A percentile compares a stretch with the other conserved stretches of the same genome.
Evolutionary conservation across 2,797 vertebrate species (phyloP).

Genomic region (Eremophila alpestris): DNA sequence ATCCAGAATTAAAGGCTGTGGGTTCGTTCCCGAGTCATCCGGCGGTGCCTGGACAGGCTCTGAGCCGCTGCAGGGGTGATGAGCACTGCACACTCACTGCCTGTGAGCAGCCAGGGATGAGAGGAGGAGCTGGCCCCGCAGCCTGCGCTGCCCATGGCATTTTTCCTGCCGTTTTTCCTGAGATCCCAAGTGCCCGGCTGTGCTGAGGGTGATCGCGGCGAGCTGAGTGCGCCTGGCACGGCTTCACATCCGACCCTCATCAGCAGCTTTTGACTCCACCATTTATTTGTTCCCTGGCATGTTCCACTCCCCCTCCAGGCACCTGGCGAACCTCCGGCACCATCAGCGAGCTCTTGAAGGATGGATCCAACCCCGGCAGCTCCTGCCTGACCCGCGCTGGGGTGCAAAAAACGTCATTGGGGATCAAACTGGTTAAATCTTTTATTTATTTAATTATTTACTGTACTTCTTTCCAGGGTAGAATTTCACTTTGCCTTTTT

Average conservation of each 20-base stretch:
- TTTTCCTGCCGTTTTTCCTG: not conserved
- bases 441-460: not conserved
- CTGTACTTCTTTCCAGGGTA: not conserved
- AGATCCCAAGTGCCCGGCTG: fast-evolving
- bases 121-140: not conserved
- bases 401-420: not conserved
- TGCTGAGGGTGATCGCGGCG: not conserved
- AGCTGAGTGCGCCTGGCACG: not conserved
- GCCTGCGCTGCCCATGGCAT: fast-evolving
- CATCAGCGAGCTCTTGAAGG: not conserved
- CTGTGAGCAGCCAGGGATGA: fast-evolving
- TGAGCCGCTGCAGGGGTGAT: fast-evolving
- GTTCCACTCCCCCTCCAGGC: not conserved
- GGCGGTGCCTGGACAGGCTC: not conserved
- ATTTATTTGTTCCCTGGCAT: not conserved
- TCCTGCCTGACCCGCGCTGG: not conserved
- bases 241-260: not conserved
- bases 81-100: fast-evolving
- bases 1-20: not conserved
- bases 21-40: not conserved
- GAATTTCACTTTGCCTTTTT: not conserved
- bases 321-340: not conserved
- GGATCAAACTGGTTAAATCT: not conserved
- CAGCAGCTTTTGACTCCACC: not conserved
- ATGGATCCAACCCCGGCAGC: not conserved